Conservation (phyloP, 2,888 invertebrate species). For the Acronicta alni region DNA sequence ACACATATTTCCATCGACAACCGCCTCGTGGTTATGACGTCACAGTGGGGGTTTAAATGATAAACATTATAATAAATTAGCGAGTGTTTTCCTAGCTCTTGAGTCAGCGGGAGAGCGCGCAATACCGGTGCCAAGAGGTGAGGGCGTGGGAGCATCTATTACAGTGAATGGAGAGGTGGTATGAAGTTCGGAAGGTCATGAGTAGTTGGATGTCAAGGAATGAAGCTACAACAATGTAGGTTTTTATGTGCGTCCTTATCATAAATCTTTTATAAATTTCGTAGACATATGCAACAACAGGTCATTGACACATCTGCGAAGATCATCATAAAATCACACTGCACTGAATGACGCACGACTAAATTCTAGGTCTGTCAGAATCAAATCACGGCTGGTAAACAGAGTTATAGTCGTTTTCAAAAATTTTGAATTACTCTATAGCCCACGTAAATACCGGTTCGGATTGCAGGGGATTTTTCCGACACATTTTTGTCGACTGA, state of each 20-base stretch:
- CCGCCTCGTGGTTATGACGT: constrained; percentile 21
- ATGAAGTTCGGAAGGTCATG: constrained; percentile 35
- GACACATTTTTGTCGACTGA: too few species aligned
- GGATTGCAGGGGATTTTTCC: too few species aligned
- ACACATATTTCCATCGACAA: constrained; percentile 55
- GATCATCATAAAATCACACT: not conserved
- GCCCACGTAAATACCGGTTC: too few species aligned
- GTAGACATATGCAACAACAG: not conserved
- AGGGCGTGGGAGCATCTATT: constrained; percentile 59
- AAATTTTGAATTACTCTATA: too few species aligned
- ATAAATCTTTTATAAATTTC: not conserved
- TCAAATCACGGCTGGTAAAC: too few species aligned
- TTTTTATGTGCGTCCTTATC: too few species aligned
- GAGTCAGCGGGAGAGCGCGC: constrained; percentile 58
- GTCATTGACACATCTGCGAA: not conserved
- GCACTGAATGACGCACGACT: too few species aligned
- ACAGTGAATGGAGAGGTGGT: constrained; percentile 44
- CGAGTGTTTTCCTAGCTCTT: constrained; percentile 48
- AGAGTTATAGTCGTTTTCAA: not conserved
- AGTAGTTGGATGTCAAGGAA: constrained; percentile 17
- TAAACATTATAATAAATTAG: constrained; percentile 62
- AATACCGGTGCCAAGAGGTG: constrained; percentile 63
- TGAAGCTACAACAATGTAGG: not conserved
- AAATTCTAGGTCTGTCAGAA: not conserved
- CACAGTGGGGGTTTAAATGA: constrained; percentile 44